Conservation (phyloP, 2,888 invertebrate genomes). For the Bellardia bayeri region DNA sequence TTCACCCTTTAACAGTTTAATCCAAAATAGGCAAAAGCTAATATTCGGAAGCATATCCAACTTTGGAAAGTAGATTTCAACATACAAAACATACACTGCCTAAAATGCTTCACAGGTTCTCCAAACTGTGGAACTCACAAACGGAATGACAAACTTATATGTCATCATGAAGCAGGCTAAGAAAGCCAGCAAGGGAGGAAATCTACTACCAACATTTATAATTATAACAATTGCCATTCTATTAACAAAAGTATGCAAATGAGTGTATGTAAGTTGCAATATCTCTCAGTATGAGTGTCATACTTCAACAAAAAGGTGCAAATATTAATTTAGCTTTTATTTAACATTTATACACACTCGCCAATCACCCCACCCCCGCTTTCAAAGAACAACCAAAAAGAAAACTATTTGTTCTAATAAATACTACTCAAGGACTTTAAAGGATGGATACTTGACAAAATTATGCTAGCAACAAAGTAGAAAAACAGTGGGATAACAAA, state of each 20-base stretch:
- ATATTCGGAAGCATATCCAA: no score
- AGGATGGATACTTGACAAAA: conserved; percentile 28
- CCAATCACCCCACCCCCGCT: not conserved
- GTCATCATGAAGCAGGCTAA: no score
- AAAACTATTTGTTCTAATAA: conserved; percentile 38
- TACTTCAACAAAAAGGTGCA: conserved; percentile 42
- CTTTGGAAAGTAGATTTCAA: no score
- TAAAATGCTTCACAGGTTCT: no score
- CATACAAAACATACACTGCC: no score
- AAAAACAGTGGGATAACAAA: conserved; percentile 9
- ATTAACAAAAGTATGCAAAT: not conserved
- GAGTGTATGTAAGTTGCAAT: not conserved
- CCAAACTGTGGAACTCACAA: no score
- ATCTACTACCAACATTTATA: conserved; percentile 8
- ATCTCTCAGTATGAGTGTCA: not conserved
- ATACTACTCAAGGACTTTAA: conserved; percentile 20
- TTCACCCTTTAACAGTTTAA: no score
- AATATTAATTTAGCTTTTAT: conserved; percentile 58
- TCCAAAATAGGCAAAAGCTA: no score
- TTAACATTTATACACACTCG: conserved; percentile 5
- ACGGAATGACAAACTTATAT: no score
- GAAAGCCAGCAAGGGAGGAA: not conserved
- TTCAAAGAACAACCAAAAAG: not conserved
- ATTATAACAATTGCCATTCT: not conserved
- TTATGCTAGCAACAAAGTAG: conserved; percentile 18